Base-by-base conservation (phyloP, 2,113 vertebrate genomes). In the Oreocharis arfaki region DNA sequence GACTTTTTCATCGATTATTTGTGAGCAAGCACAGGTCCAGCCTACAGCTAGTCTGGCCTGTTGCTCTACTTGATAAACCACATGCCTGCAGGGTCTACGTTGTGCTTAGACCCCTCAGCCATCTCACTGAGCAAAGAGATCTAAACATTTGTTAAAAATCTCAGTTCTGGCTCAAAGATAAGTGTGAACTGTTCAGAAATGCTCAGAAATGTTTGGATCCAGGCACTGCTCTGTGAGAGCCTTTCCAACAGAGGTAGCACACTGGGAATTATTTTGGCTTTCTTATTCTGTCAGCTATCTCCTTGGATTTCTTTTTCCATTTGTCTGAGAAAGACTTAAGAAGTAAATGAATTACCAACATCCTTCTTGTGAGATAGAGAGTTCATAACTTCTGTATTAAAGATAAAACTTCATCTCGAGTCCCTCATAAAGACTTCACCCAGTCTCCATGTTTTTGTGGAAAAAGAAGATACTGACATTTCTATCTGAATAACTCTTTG, bases 81-180 rank as follows among this genome's bases (percentile, higher is more conserved):
- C 5, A 2, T 27, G 3, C 19, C 61, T 79, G 27, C 20, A 52
- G 39, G 2, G 7, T 80, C 8, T n/a, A 3, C 0, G 2, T 15
- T 79, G 19, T 55, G 20, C 42, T 91, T 53, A 53, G 12, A 13
- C 21, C 13, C 30, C 49, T 89, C 35, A 76, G 28, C 41, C 35
- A 47, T 21, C 21, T 82, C 13, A 63, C 5, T 19, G 46, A 73
- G 23, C 27, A 64, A 32, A 52, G 53, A 65, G 22, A 57, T 28
- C 17, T 49, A 39, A 85, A 68, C 3, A 23, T 83, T 65, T 49
- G 49, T 10, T 7, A 71, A 7, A 73, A 93, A 39, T 69, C 57
- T 61, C 21, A 6, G 6, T 44, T 39, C 53, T 80, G 41, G 26
- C 59, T 85, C 28, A 46, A 41, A 57, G 61, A 41, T 13, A 42